A percentile compares a stretch with the other conserved stretches of the same genome.
These are phyloP conservation scores for Oryzias sinensis DNA, from an alignment of 2,797 vertebrate genomes.

Conservation along the genomic window DNA sequence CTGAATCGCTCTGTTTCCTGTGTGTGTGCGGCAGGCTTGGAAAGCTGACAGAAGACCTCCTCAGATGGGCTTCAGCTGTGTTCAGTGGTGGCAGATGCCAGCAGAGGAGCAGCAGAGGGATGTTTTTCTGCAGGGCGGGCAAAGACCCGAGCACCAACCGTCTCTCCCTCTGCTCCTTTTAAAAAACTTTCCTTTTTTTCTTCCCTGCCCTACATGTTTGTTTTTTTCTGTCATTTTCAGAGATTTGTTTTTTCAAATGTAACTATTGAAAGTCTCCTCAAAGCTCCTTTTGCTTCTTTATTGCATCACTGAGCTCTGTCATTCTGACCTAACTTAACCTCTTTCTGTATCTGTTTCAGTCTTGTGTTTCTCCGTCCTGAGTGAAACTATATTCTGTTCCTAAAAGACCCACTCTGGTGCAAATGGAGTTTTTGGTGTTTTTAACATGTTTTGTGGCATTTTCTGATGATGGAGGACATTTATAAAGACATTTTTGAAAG, in stretches of 20 bases:
- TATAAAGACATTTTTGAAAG: too few species aligned
- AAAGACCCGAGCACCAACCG: slow-evolving; percentile 54
- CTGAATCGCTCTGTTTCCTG: slow-evolving; percentile 28
- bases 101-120: slow-evolving; percentile 70
- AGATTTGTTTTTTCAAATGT: slow-evolving; percentile 20
- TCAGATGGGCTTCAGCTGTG: slow-evolving; percentile 83
- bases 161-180: slow-evolving; percentile 15
- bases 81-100: slow-evolving; percentile 85
- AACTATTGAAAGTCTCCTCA: slow-evolving; percentile 38
- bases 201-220: slow-evolving; percentile 29
- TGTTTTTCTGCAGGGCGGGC: slow-evolving; percentile 63
- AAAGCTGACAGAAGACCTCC: slow-evolving; percentile 84
- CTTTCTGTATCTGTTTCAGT: slow-evolving; percentile 61
- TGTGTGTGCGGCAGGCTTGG: slow-evolving; percentile 71
- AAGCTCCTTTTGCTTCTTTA: slow-evolving; percentile 39
- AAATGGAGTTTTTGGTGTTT: too few species aligned
- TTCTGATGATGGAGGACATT: too few species aligned
- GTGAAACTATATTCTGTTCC: slow-evolving; percentile 50
- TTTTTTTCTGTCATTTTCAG: slow-evolving; percentile 21
- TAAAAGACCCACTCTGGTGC: too few species aligned
- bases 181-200: slow-evolving; percentile 12
- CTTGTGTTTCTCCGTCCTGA: slow-evolving; percentile 43
- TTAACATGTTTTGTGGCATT: too few species aligned
- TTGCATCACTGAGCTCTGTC: slow-evolving; percentile 51
- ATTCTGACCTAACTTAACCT: slow-evolving; percentile 58